Conservation (phyloP, 1,140 invertebrate genomes). For the Bombus sylvicola region DNA sequence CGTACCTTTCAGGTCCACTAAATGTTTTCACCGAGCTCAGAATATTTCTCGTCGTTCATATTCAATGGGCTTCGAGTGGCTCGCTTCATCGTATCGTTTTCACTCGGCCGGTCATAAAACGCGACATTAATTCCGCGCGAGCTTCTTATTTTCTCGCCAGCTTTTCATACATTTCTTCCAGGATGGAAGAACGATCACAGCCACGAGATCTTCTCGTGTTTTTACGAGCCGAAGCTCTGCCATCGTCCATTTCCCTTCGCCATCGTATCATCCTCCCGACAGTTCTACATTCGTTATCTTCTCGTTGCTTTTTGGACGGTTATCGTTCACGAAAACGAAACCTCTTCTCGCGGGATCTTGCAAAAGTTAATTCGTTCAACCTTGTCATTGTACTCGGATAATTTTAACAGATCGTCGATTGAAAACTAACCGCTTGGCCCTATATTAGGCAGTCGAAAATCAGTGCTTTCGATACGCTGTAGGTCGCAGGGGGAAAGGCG, state of each 20-base stretch:
- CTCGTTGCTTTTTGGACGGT: slow-evolving; percentile 23
- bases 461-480: slow-evolving; percentile 50
- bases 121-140: slow-evolving; percentile 60
- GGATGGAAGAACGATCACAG: slow-evolving; percentile 44
- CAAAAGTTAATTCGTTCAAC: slow-evolving; percentile 77
- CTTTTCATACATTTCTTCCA: slow-evolving; percentile 47
- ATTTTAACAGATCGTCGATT: slow-evolving; percentile 57
- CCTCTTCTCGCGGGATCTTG: slow-evolving; percentile 64
- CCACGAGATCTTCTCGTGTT: slow-evolving; percentile 57
- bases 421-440: slow-evolving; percentile 9
- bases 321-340: slow-evolving; percentile 70
- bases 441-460: slow-evolving; percentile 42
- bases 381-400: slow-evolving; percentile 64
- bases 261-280: slow-evolving; percentile 17
- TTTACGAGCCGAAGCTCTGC: slow-evolving; percentile 51
- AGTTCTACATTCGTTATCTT: slow-evolving; percentile 49
- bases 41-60: background rate
- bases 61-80: background rate
- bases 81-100: slow-evolving; percentile 18
- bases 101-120: slow-evolving; percentile 36
- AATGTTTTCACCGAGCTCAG: background rate
- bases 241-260: slow-evolving; percentile 9
- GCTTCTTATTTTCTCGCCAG: slow-evolving; percentile 58
- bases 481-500: slow-evolving; percentile 56
- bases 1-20: background rate